Evolutionary conservation across 2,113 vertebrate species (phyloP).

Genomic region (Cololabis saira): DNA sequence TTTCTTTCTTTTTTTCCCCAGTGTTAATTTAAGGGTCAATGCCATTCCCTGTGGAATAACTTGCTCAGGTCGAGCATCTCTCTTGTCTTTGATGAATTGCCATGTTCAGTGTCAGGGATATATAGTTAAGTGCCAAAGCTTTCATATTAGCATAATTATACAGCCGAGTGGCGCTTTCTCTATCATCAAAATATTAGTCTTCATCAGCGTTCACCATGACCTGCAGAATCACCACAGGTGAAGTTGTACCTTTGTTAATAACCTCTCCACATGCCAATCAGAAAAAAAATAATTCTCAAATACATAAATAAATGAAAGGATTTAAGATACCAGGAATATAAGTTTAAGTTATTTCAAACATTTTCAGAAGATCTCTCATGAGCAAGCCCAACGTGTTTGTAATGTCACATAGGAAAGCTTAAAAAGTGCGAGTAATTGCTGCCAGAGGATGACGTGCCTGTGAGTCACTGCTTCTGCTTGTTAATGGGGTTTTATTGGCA

Average conservation of each 20-base stretch:
- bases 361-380: not conserved
- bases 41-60: conserved; percentile 31
- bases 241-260: conserved; percentile 73
- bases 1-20: conserved; percentile 11
- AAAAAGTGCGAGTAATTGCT: conserved; percentile 50
- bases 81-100: conserved; percentile 70
- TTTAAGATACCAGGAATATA: too few relatives aligned
- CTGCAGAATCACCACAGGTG: conserved; percentile 51
- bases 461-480: conserved; percentile 71
- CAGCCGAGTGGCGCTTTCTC: conserved; percentile 68
- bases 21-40: conserved; percentile 44
- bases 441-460: conserved; percentile 62
- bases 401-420: conserved; percentile 27
- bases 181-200: conserved; percentile 76
- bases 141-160: conserved; percentile 78
- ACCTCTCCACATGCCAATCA: conserved; percentile 61
- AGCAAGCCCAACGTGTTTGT: too few relatives aligned
- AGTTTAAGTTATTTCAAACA: too few relatives aligned
- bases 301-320: too few relatives aligned
- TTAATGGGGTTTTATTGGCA: conserved; percentile 79
- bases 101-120: conserved; percentile 67
- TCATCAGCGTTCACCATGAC: conserved; percentile 63
- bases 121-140: conserved; percentile 69
- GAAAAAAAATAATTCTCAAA: conserved; percentile 3
- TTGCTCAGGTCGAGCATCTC: conserved; percentile 56